phyloP scores from a whole-genome alignment of 2,113 vertebrate genomes.

The Brachypodius melanocephalos region DNA sequence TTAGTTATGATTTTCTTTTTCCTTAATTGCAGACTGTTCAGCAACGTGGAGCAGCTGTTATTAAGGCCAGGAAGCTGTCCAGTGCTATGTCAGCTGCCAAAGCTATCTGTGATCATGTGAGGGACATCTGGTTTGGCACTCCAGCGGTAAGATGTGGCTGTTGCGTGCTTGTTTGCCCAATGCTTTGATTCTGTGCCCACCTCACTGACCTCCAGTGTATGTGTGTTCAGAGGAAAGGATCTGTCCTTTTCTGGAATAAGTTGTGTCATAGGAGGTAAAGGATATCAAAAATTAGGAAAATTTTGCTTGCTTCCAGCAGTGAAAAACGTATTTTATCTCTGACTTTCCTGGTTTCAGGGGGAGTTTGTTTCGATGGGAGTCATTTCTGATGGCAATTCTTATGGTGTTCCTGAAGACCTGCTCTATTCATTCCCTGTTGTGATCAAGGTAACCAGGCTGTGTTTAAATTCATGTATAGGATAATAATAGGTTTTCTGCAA shows the following conservation, averaged over 20 bases:
- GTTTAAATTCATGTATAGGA: neutral
- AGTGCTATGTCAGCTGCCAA: constrained; percentile 99
- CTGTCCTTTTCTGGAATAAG: neutral
- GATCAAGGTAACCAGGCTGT: constrained; percentile 81
- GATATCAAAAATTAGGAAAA: neutral
- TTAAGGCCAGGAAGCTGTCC: constrained; percentile 94
- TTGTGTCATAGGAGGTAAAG: neutral
- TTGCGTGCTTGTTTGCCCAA: neutral
- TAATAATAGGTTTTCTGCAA: neutral
- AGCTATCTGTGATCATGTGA: constrained; percentile 95
- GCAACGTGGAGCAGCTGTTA: constrained; percentile 91
- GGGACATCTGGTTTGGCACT: constrained; percentile 93
- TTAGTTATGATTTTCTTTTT: neutral
- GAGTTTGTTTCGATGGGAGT: constrained; percentile 96
- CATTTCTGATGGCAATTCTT: constrained; percentile 90
- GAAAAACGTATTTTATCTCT: neutral
- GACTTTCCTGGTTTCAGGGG: constrained; percentile 74
- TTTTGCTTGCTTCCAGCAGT: neutral
- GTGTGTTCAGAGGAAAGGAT: neutral
- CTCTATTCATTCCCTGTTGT: constrained; percentile 95
- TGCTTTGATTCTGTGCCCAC: neutral
- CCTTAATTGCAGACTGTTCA: constrained; percentile 84
- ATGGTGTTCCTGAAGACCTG: constrained; percentile 86
- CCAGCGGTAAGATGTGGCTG: constrained; percentile 76
- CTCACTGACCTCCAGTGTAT: neutral